These are phyloP conservation scores for Therioaphis trifolii DNA, from an alignment of 2,888 invertebrate genomes.

Conservation along the genomic window DNA sequence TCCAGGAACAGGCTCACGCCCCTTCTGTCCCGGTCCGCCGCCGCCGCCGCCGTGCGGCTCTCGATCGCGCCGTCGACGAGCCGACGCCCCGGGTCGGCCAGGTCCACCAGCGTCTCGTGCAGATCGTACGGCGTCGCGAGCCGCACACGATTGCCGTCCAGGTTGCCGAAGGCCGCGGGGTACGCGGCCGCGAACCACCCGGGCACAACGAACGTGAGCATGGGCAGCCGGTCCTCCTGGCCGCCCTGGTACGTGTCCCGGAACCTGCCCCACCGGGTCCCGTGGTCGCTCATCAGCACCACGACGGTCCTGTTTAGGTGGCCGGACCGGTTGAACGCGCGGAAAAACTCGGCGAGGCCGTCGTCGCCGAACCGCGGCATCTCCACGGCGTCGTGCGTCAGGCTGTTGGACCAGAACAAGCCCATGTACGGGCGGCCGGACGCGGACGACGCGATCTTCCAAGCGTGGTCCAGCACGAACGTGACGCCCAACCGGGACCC, in stretches of 20 bases:
- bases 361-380: constrained; percentile 81
- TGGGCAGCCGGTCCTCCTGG: constrained; percentile 88
- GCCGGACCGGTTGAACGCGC: constrained; percentile 71
- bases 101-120: constrained; percentile 80
- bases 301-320: constrained; percentile 78
- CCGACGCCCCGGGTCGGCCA: constrained; percentile 72
- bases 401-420: constrained; percentile 85
- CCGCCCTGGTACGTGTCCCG: constrained; percentile 85
- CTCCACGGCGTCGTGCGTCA: constrained; percentile 87
- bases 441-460: constrained; percentile 75
- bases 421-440: constrained; percentile 78
- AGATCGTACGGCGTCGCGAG: constrained; percentile 89
- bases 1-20: constrained; percentile 83
- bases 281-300: constrained; percentile 87
- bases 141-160: constrained; percentile 76
- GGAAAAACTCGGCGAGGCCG: constrained; percentile 74
- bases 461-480: constrained; percentile 79
- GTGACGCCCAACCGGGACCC: constrained; percentile 78
- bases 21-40: constrained; percentile 68
- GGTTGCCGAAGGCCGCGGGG: constrained; percentile 74
- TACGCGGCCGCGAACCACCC: constrained; percentile 77
- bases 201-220: constrained; percentile 79
- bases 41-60: constrained; percentile 67
- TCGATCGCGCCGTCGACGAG: constrained; percentile 68
- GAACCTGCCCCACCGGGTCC: constrained; percentile 84